Base-by-base conservation (phyloP, 2,888 invertebrate genomes). In the Diarsia mendica region DNA sequence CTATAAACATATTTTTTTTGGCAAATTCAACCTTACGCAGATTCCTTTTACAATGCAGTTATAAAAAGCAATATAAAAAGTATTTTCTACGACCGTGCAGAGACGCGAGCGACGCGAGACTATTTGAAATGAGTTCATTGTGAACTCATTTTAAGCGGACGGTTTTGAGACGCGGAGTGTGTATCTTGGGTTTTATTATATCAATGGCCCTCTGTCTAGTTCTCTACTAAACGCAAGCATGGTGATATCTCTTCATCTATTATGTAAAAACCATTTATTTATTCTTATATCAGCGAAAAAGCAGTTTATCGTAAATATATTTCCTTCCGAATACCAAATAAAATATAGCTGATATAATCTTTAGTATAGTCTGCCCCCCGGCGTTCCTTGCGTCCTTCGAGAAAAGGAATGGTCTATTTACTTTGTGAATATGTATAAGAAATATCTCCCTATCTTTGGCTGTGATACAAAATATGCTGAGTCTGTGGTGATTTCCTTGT, bases 261-360 rank as follows among this genome's bases (percentile, higher is more conserved):
- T 55, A 55, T 51, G 46, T 74, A 74, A 72, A 63, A 66, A 58
- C 18, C 49, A 46, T 78, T 51, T 67, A 75, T 64, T 13, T 58
- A 75, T 67, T 67, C 55, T 46, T 44, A n/a, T 46, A 51, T 67
- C 67, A 75, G 64, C 64, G 39, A 65, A 58, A 75, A 79, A 82
- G 39, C 58, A 60, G 79, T 68, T 76, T 76, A 76, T 79, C 68
- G 65, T 53, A 77, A 77, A 82, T 68, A 76, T 67, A 75, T 79
- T 79, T 53, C 71, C 65, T 68, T 66, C 63, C 77, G 76, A 82
- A 75, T 79, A 49, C 65, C 60, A 68, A 82, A 79, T 76, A 82
- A 82, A 76, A 75, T 79, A 76, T 49, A 76, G 65, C 64, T 55
- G 79, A 79, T 82, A 79, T 65, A 58, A 79, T 79, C 77, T 79